Base-by-base conservation (phyloP, 1,140 invertebrate genomes). In the Microplitis mediator region DNA sequence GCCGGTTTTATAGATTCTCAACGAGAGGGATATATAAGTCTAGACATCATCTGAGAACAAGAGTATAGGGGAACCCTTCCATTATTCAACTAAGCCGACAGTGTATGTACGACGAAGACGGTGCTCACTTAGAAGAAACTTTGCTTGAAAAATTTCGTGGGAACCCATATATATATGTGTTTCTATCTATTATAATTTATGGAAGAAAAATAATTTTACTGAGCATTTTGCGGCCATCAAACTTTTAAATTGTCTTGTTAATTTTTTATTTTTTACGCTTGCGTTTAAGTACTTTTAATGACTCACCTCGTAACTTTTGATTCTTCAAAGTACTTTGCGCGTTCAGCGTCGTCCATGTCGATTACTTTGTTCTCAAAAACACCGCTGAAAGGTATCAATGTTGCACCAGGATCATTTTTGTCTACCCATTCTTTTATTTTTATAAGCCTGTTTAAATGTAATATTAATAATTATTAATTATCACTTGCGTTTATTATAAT, bases 381-480 rank as follows among this genome's bases (percentile, higher is more conserved):
- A 4, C 97, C 98, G 72, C 97, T 99, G 87, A 99, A 99, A 3
- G 97, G 97, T 64, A 99, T 98, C 6, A 99, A 90, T 6, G 92
- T 87, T 0, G 97, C 92, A 9, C 98, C 97, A 0, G 96, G 93
- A 87, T 99, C 98, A 84, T 99, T 94, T 78, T 95, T 94, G 85
- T 99, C 98, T 73, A 99, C 94, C 97, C 97, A 99, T 87, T 98
- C 97, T 84, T 99, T 99, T 77, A 99, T 96, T 88, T 99, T 99
- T 9, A 94, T 89, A 81, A 99, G 90, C 96, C 96, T 98, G 79
- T 66, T 11, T 1, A 68, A 50, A 68, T 32, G 52, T 60, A 36
- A 32, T n/a, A 23, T 5, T 23, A 61, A 14, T 34, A 13, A 16
- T 31, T 9, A 69, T 60, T 35, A 58, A 60, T 39, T 3, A 45